phyloP scores from a whole-genome alignment of 2,113 vertebrate genomes.

The Oryzias woworae region DNA sequence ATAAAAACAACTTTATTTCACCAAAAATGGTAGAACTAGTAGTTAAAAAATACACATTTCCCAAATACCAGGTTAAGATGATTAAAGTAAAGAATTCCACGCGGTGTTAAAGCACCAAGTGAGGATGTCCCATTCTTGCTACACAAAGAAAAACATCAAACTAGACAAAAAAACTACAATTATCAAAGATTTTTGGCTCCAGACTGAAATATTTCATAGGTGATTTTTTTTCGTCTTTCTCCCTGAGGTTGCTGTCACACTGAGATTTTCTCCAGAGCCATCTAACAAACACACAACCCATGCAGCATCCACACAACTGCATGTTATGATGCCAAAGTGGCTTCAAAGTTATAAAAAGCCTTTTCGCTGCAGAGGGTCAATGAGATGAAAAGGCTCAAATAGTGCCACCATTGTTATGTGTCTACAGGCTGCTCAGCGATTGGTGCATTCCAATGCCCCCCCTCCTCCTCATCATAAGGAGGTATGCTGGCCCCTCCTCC shows the following conservation, averaged over 20 bases:
- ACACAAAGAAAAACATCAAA: no score
- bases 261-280: slow-evolving; percentile 31
- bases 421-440: slow-evolving; percentile 49
- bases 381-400: slow-evolving; percentile 64
- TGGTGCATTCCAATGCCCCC: slow-evolving; percentile 65
- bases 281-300: slow-evolving; percentile 10
- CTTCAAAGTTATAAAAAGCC: slow-evolving; percentile 65
- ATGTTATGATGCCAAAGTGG: slow-evolving; percentile 64
- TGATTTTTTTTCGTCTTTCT: slow-evolving; percentile 2
- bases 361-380: slow-evolving; percentile 57
- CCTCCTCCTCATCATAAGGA: slow-evolving; percentile 45
- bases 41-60: no score
- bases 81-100: no score
- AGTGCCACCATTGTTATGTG: slow-evolving; percentile 68
- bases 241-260: slow-evolving; percentile 29
- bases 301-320: slow-evolving; percentile 31
- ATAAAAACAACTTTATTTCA: no score
- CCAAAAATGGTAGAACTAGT: no score
- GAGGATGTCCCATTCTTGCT: no score
- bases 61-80: no score
- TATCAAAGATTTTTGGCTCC: no score
- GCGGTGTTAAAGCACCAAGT: no score
- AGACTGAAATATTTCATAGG: no score
- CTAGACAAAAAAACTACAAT: no score
- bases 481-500: slow-evolving; percentile 55